These are phyloP conservation scores for Halichoerus grypus DNA, from an alignment of 2,113 vertebrate species.

Conservation along the genomic window DNA sequence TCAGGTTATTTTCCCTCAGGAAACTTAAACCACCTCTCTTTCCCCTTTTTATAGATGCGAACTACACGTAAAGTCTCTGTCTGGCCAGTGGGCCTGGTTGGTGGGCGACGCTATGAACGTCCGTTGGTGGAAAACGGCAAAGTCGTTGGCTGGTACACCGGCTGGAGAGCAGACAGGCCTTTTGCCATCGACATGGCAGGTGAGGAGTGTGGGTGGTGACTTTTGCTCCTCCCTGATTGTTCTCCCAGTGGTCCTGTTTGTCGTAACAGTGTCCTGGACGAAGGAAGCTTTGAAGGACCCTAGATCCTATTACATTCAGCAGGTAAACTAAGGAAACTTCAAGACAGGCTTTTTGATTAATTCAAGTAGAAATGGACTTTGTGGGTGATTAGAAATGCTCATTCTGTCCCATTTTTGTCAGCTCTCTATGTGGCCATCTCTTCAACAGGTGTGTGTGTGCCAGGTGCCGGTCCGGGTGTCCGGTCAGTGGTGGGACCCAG, in stretches of 20 bases:
- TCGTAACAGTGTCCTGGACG: fast-evolving
- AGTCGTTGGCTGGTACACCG: conserved; percentile 98
- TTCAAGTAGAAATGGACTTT: background rate
- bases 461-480: background rate
- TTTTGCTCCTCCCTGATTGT: background rate
- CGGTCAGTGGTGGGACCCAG: background rate
- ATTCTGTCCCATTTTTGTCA: background rate
- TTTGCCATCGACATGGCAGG: conserved; percentile 99
- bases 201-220: conserved; percentile 80
- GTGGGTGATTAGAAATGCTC: background rate
- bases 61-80: conserved; percentile 95
- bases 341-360: background rate
- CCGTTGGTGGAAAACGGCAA: conserved; percentile 95
- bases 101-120: conserved; percentile 96
- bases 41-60: conserved; percentile 93
- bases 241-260: fast-evolving
- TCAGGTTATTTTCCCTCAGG: background rate
- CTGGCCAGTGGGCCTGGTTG: conserved; percentile 98
- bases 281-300: background rate
- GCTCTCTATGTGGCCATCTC: background rate
- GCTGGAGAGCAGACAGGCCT: conserved; percentile 97
- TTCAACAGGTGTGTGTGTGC: background rate
- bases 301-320: fast-evolving
- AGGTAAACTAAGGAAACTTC: background rate
- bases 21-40: background rate